These are phyloP conservation scores for Tricholauxania praeusta DNA, from an alignment of 2,888 invertebrate species.

Conservation along the genomic window DNA sequence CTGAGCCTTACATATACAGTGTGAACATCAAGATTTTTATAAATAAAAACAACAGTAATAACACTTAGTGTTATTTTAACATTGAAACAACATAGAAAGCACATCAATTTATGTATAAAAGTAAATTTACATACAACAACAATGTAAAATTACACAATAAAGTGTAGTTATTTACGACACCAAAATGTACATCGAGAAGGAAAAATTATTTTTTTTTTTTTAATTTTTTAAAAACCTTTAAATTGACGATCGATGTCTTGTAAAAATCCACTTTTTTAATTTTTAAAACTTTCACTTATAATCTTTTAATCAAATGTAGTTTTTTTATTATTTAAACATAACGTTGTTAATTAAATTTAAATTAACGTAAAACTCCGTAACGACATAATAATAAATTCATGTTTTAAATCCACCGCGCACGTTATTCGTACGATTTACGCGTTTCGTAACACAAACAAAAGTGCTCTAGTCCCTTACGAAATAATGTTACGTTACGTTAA, in stretches of 20 bases:
- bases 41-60: neutral
- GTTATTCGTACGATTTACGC: slow-evolving; percentile 31
- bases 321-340: neutral
- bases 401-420: slow-evolving; percentile 25
- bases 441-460: slow-evolving; percentile 27
- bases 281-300: neutral
- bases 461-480: no score
- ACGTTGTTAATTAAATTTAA: neutral
- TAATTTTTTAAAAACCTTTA: slow-evolving; percentile 6
- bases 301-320: neutral
- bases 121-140: neutral
- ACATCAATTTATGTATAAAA: slow-evolving; percentile 13
- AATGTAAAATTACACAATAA: slow-evolving; percentile 17
- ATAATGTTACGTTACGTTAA: slow-evolving; percentile 20
- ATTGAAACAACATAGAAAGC: slow-evolving; percentile 31
- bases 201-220: neutral
- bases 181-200: slow-evolving; percentile 6
- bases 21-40: neutral
- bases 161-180: neutral
- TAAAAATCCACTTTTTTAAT: neutral
- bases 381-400: slow-evolving; percentile 21
- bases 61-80: neutral
- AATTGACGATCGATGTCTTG: neutral
- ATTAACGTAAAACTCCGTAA: neutral
- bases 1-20: neutral